These are phyloP conservation scores for Ivindomyrus marchei DNA, from an alignment of 2,113 vertebrate species.

Conservation along the genomic window DNA sequence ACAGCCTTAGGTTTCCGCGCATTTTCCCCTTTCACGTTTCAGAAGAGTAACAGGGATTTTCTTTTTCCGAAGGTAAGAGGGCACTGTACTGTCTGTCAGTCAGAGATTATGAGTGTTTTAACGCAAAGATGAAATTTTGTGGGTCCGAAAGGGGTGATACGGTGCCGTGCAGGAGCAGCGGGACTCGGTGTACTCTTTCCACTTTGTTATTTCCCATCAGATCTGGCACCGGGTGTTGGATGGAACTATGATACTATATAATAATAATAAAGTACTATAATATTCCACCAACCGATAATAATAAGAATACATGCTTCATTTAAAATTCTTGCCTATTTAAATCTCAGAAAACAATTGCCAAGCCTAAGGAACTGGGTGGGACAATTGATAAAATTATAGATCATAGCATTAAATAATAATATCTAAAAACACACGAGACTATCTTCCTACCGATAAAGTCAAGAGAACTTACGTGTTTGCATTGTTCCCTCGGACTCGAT, in stretches of 20 bases:
- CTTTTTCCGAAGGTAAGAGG: background rate
- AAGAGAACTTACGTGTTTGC: background rate
- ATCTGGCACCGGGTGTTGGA: background rate
- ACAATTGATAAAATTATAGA: background rate
- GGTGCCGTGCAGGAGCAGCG: background rate
- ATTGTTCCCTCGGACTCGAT: background rate
- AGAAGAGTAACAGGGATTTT: background rate
- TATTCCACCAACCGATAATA: background rate
- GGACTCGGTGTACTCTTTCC: background rate
- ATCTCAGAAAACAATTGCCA: background rate
- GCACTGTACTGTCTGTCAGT: background rate
- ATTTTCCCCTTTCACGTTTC: background rate
- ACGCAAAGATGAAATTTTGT: background rate
- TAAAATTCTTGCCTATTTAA: background rate
- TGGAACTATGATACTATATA: background rate
- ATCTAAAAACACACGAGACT: background rate
- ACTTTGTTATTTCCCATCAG: background rate
- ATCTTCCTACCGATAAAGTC: background rate
- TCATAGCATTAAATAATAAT: background rate
- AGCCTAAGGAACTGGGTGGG: background rate
- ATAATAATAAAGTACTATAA: background rate
- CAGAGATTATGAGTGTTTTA: background rate
- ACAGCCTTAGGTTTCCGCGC: background rate
- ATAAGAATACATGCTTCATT: background rate
- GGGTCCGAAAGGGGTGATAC: background rate